Evolutionary conservation across 2,888 invertebrate species (phyloP).

Genomic region (Acleris sparsana): DNA sequence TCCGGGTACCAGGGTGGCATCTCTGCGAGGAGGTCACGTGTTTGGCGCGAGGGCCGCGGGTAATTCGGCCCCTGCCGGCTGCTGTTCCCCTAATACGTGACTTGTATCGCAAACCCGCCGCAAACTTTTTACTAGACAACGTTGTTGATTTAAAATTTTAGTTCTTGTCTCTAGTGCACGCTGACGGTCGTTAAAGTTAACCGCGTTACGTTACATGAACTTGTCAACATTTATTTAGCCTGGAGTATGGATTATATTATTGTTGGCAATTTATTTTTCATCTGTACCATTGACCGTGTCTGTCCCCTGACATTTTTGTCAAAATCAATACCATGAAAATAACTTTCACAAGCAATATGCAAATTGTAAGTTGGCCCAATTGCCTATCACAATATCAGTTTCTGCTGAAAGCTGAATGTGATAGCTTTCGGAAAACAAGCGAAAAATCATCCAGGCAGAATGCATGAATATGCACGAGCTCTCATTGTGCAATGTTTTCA

Average conservation of each 20-base stretch:
- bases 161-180: constrained; percentile 32
- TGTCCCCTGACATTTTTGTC: too few species aligned
- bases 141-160: constrained; percentile 50
- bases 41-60: constrained; percentile 46
- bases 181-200: constrained; percentile 30
- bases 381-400: constrained; percentile 18
- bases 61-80: constrained; percentile 52
- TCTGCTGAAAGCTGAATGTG: not conserved
- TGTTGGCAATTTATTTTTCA: not conserved
- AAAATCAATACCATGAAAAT: not conserved
- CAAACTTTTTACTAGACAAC: constrained; percentile 50
- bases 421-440: not conserved
- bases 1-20: constrained; percentile 45
- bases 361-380: constrained; percentile 7
- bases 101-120: constrained; percentile 52
- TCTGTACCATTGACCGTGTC: too few species aligned
- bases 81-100: constrained; percentile 55
- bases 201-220: constrained; percentile 15
- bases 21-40: constrained; percentile 48
- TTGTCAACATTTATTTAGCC: constrained; percentile 1
- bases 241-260: constrained; percentile 1
- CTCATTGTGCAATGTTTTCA: not conserved
- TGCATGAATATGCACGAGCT: not conserved
- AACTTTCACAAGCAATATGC: constrained; percentile 13
- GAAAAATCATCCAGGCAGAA: constrained; percentile 3